Conservation (phyloP, 2,888 invertebrate genomes). For the Cerastoderma edule region DNA sequence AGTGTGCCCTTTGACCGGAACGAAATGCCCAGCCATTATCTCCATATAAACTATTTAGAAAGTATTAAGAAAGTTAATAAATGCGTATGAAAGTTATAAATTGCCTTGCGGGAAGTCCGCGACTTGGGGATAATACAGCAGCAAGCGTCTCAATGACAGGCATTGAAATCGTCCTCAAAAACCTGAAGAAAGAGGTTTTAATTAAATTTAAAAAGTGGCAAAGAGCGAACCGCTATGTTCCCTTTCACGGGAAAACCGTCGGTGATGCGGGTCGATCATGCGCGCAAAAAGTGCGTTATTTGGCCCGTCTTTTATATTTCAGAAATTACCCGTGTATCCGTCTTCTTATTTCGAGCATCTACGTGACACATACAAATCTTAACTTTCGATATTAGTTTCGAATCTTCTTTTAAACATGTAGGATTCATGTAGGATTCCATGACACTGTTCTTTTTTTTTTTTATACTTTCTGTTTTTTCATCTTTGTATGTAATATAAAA, state of each 20-base stretch:
- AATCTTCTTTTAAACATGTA: no score
- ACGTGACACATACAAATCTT: background rate
- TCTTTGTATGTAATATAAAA: no score
- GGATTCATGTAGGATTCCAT: no score
- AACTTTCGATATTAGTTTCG: no score
- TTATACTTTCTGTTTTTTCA: no score
- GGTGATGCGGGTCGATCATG: background rate
- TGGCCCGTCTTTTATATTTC: slow-evolving; percentile 6
- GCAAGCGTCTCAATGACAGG: slow-evolving; percentile 17
- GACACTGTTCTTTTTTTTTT: no score
- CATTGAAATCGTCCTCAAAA: slow-evolving; percentile 40
- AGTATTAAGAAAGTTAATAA: slow-evolving; percentile 62
- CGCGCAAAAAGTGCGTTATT: background rate
- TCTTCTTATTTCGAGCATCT: background rate
- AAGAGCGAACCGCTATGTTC: slow-evolving; percentile 16
- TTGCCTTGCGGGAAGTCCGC: slow-evolving; percentile 55
- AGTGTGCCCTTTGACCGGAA: slow-evolving; percentile 52
- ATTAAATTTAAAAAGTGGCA: slow-evolving; percentile 54
- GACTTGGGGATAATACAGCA: slow-evolving; percentile 14
- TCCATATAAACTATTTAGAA: slow-evolving; percentile 57
- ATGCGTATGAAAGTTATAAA: slow-evolving; percentile 62
- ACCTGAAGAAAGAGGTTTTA: slow-evolving; percentile 41
- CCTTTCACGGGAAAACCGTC: slow-evolving; percentile 12
- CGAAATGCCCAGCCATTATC: slow-evolving; percentile 51
- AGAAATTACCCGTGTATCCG: background rate